Percentiles rank a stretch among this genome's conserved stretches.
Conservation (phyloP, 2,888 invertebrate species). For the Archips crataeganus region DNA sequence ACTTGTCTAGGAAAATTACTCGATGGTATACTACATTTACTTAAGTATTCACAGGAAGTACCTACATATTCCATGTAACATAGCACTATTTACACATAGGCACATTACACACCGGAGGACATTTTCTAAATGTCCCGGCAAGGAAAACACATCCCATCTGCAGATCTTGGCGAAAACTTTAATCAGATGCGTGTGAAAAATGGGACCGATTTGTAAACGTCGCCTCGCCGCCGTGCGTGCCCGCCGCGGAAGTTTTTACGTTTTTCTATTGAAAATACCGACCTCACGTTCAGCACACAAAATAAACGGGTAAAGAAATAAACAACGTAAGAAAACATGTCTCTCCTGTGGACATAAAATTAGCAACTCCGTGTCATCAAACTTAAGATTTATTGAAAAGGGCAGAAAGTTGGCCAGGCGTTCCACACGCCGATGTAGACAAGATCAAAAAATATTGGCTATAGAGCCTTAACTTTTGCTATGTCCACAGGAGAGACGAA, state of each 20-base stretch:
- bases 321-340: too few species aligned
- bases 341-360: too few species aligned
- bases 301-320: too few species aligned
- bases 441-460: too few species aligned
- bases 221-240: constrained; percentile 54
- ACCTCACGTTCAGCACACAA: background rate
- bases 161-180: constrained; percentile 60
- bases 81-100: background rate
- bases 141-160: constrained; percentile 50
- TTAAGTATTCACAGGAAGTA: background rate
- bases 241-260: constrained; percentile 53
- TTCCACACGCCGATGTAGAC: too few species aligned
- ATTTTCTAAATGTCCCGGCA: constrained; percentile 9
- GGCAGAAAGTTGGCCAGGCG: too few species aligned
- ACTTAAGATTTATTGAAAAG: too few species aligned
- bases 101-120: background rate
- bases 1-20: too few species aligned
- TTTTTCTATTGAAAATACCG: constrained; percentile 44
- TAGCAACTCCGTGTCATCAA: too few species aligned
- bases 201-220: constrained; percentile 62
- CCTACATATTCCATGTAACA: background rate
- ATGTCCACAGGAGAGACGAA: too few species aligned
- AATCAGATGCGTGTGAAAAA: constrained; percentile 68
- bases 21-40: too few species aligned
- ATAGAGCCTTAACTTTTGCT: too few species aligned